Evolutionary conservation across 1,140 invertebrate genomes (phyloP), one percentile per base, ranked within the genome.

Genomic region (Drosophila punjabiensis): DNA sequence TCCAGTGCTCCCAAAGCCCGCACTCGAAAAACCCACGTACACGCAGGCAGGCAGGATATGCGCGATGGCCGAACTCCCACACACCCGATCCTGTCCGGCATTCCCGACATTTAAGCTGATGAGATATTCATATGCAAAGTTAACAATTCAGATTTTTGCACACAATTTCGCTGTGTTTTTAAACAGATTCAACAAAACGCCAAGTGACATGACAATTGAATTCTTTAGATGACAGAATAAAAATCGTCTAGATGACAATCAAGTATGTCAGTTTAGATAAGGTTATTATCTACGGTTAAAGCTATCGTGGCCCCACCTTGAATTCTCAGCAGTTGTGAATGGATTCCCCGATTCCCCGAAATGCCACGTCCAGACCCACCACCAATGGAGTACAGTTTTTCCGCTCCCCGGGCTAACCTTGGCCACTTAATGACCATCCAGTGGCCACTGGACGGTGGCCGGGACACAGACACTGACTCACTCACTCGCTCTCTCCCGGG

Each of bases 351-450:
- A 69, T 37, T 32, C 39, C 52, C 52, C 20, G n/a, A 53, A 58
- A 5, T 14, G 28, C 35, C 55, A 58, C 20, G 14, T 39, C 35
- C 55, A 58, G 55, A 58, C 55, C 50, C 59, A 55, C 39, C 58
- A 61, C 43, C 60, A 14, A 24, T 41, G 43, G 39, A 30, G 39
- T 35, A 48, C 39, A 67, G 52, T 60, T 76, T 63, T 66, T 37
- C 63, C 55, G 64, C 55, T 58, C 39, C 65, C 18, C 3, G 37
- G 37, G n/a, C 65, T 82, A 81, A 69, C 69, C 70, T 76, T 85
- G 86, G 85, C 56, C 85, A 90, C 85, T 88, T 88, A 88, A 88
- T 88, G 85, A 90, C 85, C 85, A 63, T 89, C 88, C 79, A 89
- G 85, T 85, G 86, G 85, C 70, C 85, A 81, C 28, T 52, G 47